Base-by-base conservation (phyloP, 2,113 vertebrate species). In the Cygnus atratus region DNA sequence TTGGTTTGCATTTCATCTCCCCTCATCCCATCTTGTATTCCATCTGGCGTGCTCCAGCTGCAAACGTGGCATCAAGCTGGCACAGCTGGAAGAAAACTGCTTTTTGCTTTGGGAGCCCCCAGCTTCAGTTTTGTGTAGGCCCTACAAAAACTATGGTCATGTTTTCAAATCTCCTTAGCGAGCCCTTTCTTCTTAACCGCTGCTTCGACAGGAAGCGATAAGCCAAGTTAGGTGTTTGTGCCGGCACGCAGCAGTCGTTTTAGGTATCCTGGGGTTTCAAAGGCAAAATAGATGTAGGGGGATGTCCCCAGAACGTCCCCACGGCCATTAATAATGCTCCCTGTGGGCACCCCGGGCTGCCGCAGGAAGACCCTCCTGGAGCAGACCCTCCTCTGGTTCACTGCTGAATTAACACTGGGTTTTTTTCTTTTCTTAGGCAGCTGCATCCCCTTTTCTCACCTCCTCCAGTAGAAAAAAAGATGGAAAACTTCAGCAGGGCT, bases 21-120 rank as follows among this genome's bases (percentile, higher is more conserved):
- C 74, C 63, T 83, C 87, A 54, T 78, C 78, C 92, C 86, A 74
- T 89, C 91, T 91, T 87, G 55, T 54, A 81, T 93, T 90, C 95
- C 94, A 91, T 95, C 88, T 88, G 94, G 70, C 84, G 76, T 13
- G 50, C 26, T 78, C 63, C 71, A 82, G 80, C 75, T 94, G 65
- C 50, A 74, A 48, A 88, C 94, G 92, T 41, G 75, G 87, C 85
- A 88, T 90, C 79, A 58, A 75, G 31, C 71, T 92, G 90, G 82
- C 90, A 90, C 88, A 93, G 85, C 92, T 95, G 92, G 94, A 95
- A 81, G 71, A 59, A 90, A 89, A 89, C 3, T 3, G 55, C 44
- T 37, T 82, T 84, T 82, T 61, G 44, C 87, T 95, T 57, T 37
- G 63, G 73, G 58, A 89, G 66, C 70, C 37, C 52, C 15, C 57